These are phyloP conservation scores for Sycophila texana DNA, from an alignment of 2,888 invertebrate genomes.

Conservation along the genomic window DNA sequence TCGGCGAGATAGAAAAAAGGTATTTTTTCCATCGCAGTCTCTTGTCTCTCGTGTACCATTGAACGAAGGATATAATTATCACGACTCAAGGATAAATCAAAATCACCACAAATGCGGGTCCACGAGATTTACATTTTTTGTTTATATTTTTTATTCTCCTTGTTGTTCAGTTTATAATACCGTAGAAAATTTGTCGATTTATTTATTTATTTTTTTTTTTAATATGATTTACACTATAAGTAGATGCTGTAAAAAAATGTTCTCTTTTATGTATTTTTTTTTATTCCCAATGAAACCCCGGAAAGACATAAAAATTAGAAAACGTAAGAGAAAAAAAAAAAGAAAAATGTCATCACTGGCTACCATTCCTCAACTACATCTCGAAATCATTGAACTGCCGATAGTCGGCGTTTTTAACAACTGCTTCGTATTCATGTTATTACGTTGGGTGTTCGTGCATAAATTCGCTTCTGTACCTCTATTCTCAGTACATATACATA, in stretches of 20 bases:
- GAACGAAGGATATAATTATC: too few species aligned
- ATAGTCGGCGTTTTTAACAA: conserved; percentile 60
- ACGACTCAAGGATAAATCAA: too few species aligned
- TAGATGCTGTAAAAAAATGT: not conserved
- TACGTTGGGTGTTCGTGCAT: not conserved
- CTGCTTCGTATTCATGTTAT: conserved; percentile 59
- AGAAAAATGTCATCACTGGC: conserved; percentile 60
- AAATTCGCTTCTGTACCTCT: not conserved
- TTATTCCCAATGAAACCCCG: not conserved
- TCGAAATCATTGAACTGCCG: conserved; percentile 66
- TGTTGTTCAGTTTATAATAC: not conserved
- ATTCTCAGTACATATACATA: not conserved
- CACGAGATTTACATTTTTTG: conserved; percentile 1
- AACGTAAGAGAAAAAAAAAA: conserved; percentile 10
- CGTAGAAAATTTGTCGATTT: too few species aligned
- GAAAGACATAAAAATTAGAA: too few species aligned
- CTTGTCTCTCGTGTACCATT: conserved; percentile 19
- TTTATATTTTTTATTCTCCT: conserved; percentile 6
- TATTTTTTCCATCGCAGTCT: conserved; percentile 4
- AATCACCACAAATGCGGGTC: not conserved
- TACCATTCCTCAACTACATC: conserved; percentile 65
- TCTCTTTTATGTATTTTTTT: not conserved
- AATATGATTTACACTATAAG: not conserved
- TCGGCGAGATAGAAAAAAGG: not conserved
- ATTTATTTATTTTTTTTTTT: too few species aligned